phyloP scores from a whole-genome alignment of 2,113 vertebrate species.

The Tupaia chinensis region DNA sequence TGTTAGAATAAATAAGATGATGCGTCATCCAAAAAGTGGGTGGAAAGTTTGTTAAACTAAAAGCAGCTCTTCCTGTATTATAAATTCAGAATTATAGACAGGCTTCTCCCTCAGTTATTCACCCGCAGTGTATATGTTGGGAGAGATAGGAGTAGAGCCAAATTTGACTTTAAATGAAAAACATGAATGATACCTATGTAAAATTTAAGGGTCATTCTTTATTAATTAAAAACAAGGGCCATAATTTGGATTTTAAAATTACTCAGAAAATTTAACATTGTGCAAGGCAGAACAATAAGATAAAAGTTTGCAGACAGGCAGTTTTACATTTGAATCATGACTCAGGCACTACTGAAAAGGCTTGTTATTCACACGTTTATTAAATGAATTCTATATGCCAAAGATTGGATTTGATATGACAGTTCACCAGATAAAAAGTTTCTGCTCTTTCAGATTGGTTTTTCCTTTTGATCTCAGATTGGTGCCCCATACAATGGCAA shows the following conservation, averaged over 20 bases:
- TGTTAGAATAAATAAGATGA: neutral
- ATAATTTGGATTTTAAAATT: constrained; percentile 17
- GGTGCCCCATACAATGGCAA: neutral
- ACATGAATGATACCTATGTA: neutral
- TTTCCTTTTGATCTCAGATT: constrained; percentile 4
- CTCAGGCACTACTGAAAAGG: neutral
- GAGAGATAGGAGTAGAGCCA: neutral
- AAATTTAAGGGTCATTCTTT: neutral
- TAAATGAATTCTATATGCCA: neutral
- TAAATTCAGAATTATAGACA: neutral
- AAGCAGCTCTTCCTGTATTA: neutral
- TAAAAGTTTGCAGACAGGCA: neutral
- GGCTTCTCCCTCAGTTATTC: neutral
- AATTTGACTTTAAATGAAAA: neutral
- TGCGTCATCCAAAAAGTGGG: neutral
- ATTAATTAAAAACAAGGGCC: neutral
- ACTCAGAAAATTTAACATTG: neutral
- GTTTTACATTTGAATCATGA: neutral
- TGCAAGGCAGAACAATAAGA: neutral
- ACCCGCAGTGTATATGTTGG: neutral
- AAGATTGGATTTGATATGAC: neutral
- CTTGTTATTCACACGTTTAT: neutral
- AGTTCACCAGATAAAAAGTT: neutral
- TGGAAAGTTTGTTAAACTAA: neutral
- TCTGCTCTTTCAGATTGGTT: neutral